These are phyloP conservation scores for Psephotus haematonotus DNA, from an alignment of 2,113 vertebrate genomes.

Conservation along the genomic window DNA sequence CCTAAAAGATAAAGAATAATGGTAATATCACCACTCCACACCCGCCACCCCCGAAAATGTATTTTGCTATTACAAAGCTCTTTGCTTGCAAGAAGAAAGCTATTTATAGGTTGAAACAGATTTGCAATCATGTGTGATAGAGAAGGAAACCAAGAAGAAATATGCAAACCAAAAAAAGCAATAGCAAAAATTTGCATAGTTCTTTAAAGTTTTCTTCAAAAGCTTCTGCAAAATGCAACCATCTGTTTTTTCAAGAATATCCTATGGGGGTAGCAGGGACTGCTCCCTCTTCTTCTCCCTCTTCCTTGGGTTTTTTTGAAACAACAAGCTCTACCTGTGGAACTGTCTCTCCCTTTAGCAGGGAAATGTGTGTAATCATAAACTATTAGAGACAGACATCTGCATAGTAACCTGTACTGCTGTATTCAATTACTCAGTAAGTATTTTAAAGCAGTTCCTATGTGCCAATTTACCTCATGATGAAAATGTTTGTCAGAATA, in stretches of 20 bases:
- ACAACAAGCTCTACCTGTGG: neutral
- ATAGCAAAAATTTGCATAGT: slow-evolving; percentile 65
- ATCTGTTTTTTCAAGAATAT: slow-evolving; percentile 38
- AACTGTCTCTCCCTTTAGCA: neutral
- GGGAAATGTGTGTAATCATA: slow-evolving; percentile 11
- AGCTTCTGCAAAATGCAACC: slow-evolving; percentile 33
- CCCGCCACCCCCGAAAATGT: neutral
- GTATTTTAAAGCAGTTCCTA: slow-evolving; percentile 35
- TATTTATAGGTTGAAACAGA: slow-evolving; percentile 65
- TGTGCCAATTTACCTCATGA: slow-evolving; percentile 52
- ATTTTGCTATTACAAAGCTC: slow-evolving; percentile 29
- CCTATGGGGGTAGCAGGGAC: neutral
- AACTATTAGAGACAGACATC: slow-evolving; percentile 52
- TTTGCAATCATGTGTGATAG: slow-evolving; percentile 50
- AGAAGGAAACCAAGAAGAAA: slow-evolving; percentile 60
- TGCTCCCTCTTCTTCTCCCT: slow-evolving; percentile 14
- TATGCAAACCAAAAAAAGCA: slow-evolving; percentile 63
- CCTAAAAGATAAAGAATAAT: slow-evolving; percentile 1
- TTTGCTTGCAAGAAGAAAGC: slow-evolving; percentile 23
- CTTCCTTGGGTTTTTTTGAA: neutral
- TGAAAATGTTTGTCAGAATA: slow-evolving; percentile 60
- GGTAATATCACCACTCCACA: neutral
- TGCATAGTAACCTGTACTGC: slow-evolving; percentile 47
- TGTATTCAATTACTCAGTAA: slow-evolving; percentile 49
- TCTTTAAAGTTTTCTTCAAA: slow-evolving; percentile 65